Base-by-base conservation (phyloP, 2,797 vertebrate species). In the Chaunax sp. region DNA sequence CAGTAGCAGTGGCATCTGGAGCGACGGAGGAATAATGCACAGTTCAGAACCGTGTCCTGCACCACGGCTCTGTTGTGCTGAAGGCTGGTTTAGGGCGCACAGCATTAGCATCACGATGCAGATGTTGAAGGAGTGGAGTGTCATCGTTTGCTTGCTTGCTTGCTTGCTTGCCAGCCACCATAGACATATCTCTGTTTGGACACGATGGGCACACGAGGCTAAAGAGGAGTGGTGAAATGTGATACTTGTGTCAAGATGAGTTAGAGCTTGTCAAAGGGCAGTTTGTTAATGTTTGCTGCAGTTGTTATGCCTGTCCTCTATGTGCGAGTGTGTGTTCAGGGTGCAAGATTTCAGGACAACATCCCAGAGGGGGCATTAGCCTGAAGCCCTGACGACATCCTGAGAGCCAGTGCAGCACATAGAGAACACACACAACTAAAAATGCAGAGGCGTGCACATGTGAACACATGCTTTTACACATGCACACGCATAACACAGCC, bases 261-360 rank as follows among this genome's bases (percentile, higher is more conserved):
- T 87, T 78, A 83, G 53, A 71, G 57, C 69, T 72, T 25, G 22
- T 77, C 71, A 78, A 73, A 67, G 60, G 41, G 44, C 62, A 47
- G 60, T 66, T 80, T 81, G 53, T 70, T 84, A 75, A 80, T 82
- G 74, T 79, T 69, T 80, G 55, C 70, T 75, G 73, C 40, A 20
- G 58, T 45, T 54, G 51, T 51, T 46, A 14, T 51, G 65, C 58
- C 45, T 19, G 51, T 53, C 16, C 18, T 46, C 35, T 60, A 11
- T 58, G 66, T 54, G 59, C 43, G 45, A 64, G 63, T 61, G 68
- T 76, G 69, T 64, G 58, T 75, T 71, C n/a, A 44, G 47, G 60
- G 72, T 78, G 47, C 77, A 68, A 51, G 64, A 44, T 89, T 87
- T 89, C 82, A 88, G 77, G 75, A 82, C 69, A 54, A 15, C 67